Evolutionary conservation across 2,797 vertebrate genomes (phyloP).

Genomic region (Menidia menidia): DNA sequence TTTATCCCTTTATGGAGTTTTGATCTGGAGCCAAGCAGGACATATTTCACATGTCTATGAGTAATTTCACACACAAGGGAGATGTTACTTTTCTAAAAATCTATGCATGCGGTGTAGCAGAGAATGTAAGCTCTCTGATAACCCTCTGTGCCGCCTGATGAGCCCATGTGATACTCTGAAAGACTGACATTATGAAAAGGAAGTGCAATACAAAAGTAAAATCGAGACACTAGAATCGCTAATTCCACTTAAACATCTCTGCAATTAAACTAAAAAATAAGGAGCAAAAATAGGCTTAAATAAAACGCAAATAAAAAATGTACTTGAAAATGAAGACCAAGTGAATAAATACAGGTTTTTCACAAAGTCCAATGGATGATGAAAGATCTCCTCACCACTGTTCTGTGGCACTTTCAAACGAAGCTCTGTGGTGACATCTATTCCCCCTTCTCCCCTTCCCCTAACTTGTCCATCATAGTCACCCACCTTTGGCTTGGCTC

Average conservation of each 20-base stretch:
- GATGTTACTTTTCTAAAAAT: not conserved
- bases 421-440: not conserved
- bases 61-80: not conserved
- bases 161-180: not conserved
- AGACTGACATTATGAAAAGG: not conserved
- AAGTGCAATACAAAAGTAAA: not conserved
- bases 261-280: not conserved
- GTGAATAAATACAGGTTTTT: too few relatives aligned
- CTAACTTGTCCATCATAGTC: constrained; percentile 1
- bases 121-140: not conserved
- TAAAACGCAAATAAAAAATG: too few relatives aligned
- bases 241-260: too few relatives aligned
- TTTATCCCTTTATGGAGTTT: not conserved
- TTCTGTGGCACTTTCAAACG: not conserved
- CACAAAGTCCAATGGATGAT: not conserved
- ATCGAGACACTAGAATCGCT: not conserved
- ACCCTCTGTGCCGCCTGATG: not conserved
- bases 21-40: not conserved
- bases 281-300: not conserved
- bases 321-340: too few relatives aligned
- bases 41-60: not conserved
- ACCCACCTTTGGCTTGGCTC: constrained; percentile 95
- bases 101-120: not conserved
- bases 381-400: not conserved
- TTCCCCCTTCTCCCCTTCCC: not conserved